phyloP scores from a whole-genome alignment of 2,888 invertebrate species.

The Hydrotaea cyrtoneurina region DNA sequence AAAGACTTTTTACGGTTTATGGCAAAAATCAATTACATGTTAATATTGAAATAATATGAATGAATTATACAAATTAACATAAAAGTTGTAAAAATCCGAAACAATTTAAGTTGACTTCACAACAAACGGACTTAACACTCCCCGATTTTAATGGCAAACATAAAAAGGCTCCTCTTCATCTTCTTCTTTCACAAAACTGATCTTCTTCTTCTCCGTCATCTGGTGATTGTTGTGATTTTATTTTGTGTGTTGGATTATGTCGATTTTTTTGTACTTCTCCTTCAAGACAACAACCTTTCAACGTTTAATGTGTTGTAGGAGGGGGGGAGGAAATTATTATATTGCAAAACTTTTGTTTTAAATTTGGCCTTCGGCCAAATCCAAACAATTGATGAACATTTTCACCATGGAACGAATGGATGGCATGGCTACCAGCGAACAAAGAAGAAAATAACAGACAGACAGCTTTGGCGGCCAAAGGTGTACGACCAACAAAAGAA shows the following conservation, averaged over 20 bases:
- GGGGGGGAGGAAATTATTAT: not conserved
- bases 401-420: not conserved
- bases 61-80: slow-evolving; percentile 4
- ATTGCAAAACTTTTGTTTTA: not conserved
- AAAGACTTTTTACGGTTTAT: slow-evolving; percentile 9
- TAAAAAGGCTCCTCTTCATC: too few species aligned
- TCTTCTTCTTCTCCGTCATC: too few species aligned
- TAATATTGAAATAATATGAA: not conserved
- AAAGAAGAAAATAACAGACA: not conserved
- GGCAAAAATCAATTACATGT: slow-evolving; percentile 16
- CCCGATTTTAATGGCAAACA: not conserved
- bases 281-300: not conserved
- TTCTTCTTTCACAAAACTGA: too few species aligned
- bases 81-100: not conserved
- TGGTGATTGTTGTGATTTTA: too few species aligned
- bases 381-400: not conserved
- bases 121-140: not conserved
- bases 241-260: too few species aligned
- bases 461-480: not conserved
- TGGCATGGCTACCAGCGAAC: not conserved
- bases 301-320: not conserved
- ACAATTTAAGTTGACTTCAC: not conserved
- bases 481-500: not conserved
- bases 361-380: not conserved
- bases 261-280: not conserved